Evolutionary conservation across 2,888 invertebrate species (phyloP).

Genomic region (Chymomyza caudatula): DNA sequence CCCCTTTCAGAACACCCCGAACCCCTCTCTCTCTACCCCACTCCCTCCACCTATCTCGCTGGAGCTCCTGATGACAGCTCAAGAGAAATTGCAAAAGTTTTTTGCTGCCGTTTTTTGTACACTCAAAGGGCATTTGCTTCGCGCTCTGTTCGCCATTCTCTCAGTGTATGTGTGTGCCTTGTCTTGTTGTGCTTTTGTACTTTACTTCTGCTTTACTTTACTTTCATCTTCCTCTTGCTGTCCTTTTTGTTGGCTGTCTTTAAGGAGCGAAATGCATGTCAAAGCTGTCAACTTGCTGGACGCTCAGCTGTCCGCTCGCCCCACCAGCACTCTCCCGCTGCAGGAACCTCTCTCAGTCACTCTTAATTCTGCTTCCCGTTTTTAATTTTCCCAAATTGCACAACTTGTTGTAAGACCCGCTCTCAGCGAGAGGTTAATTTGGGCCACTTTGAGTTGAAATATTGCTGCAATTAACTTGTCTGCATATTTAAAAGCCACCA

Average conservation of each 20-base stretch:
- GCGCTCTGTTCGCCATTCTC: neutral
- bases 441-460: neutral
- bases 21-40: too few relatives aligned
- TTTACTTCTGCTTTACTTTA: neutral
- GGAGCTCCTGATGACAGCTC: conserved; percentile 19
- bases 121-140: neutral
- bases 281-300: conserved; percentile 32
- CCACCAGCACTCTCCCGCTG: too few relatives aligned
- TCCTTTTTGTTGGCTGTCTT: neutral
- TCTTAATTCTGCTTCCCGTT: neutral
- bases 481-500: neutral
- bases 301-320: conserved; percentile 16
- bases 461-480: neutral
- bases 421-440: neutral
- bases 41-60: neutral
- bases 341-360: neutral
- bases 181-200: neutral
- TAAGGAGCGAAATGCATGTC: conserved; percentile 36
- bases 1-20: too few relatives aligned
- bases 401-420: neutral
- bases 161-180: neutral
- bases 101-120: neutral
- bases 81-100: conserved; percentile 37
- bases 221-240: neutral
- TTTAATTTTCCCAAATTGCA: neutral